Percentiles rank a stretch among this genome's conserved stretches.
phyloP scores from a whole-genome alignment of 2,113 vertebrate genomes.

The Megaptera novaeangliae region DNA sequence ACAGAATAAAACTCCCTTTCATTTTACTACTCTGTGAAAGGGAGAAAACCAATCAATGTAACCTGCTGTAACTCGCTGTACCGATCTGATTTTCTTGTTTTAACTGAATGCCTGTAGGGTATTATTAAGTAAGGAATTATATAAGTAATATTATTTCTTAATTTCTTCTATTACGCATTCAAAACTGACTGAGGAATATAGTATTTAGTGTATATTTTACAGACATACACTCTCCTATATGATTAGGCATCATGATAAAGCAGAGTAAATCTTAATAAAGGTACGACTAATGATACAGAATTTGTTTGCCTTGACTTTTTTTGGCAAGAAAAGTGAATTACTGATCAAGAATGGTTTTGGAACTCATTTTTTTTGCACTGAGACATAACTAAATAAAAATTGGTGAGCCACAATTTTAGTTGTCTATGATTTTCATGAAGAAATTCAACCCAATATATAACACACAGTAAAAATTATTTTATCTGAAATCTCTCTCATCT shows the following conservation, averaged over 20 bases:
- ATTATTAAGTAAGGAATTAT: neutral
- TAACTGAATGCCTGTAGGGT: neutral
- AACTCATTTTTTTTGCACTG: neutral
- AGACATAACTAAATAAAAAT: neutral
- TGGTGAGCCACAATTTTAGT: neutral
- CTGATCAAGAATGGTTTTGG: neutral
- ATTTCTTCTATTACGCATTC: neutral
- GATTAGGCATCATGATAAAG: neutral
- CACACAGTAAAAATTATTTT: neutral
- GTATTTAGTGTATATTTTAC: neutral
- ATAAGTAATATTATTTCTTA: neutral
- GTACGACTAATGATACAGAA: neutral
- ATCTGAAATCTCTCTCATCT: neutral
- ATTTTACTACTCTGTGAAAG: conserved; percentile 37
- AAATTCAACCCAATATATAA: neutral
- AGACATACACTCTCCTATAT: neutral
- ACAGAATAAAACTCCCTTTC: conserved; percentile 56
- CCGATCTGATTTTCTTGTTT: neutral
- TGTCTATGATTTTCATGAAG: neutral
- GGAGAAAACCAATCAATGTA: neutral
- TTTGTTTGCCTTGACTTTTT: neutral
- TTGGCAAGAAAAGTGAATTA: neutral
- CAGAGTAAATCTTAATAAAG: neutral
- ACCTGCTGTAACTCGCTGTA: neutral
- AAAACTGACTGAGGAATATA: neutral